Conservation (phyloP, 2,113 vertebrate species). For the Sebastes fasciatus region DNA sequence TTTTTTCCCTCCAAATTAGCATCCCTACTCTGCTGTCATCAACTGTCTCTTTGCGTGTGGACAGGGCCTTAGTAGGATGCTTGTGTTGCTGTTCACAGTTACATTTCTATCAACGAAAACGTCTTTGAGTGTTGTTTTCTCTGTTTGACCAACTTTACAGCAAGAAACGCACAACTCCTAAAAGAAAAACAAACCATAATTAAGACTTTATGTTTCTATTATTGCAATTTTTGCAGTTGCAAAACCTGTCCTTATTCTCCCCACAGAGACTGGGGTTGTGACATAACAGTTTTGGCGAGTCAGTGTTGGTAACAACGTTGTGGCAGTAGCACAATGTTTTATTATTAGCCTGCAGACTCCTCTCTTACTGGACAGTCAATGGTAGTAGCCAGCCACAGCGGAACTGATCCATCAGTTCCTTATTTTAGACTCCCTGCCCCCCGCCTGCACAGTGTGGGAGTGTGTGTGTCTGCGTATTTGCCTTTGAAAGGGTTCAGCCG, state of each 20-base stretch:
- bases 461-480: conserved; percentile 48
- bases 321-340: conserved; percentile 50
- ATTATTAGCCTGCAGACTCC: conserved; percentile 66
- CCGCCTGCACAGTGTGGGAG: conserved; percentile 8
- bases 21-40: too few relatives aligned
- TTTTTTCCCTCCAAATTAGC: too few relatives aligned
- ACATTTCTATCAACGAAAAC: background rate
- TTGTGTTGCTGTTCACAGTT: background rate
- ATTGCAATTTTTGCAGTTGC: conserved; percentile 4
- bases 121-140: background rate
- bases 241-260: background rate
- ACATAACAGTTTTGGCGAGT: conserved; percentile 33
- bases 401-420: conserved; percentile 70
- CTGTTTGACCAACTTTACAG: background rate
- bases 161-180: background rate
- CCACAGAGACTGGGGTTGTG: conserved; percentile 21
- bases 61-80: background rate
- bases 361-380: conserved; percentile 61
- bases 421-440: conserved; percentile 67
- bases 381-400: conserved; percentile 51
- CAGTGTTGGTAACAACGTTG: conserved; percentile 40
- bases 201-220: background rate
- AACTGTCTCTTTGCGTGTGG: too few relatives aligned
- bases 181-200: background rate
- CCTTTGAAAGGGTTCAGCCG: conserved; percentile 39